Evolutionary conservation across 2,888 invertebrate species (phyloP).

Genomic region (Steinernema carpocapsae): DNA sequence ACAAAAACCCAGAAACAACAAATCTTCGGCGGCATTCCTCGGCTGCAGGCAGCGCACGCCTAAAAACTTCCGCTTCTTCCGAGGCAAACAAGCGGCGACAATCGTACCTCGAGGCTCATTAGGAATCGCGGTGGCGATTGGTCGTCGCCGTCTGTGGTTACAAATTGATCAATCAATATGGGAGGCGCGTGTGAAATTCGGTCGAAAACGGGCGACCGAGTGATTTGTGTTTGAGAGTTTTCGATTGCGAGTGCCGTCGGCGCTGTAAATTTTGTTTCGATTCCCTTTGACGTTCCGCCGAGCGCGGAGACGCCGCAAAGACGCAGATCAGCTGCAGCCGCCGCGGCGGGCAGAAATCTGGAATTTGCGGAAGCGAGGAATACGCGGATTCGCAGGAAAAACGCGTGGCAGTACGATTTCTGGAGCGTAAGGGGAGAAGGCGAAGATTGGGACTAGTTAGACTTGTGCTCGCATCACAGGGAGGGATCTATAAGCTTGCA

Average conservation of each 20-base stretch:
- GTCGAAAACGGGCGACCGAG: constrained; percentile 31
- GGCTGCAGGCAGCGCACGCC: too few species aligned
- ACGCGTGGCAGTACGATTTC: neutral
- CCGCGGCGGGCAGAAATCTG: neutral
- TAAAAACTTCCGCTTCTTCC: neutral
- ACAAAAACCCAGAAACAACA: too few species aligned
- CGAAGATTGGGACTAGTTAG: too few species aligned
- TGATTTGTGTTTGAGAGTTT: constrained; percentile 32
- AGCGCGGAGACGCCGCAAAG: neutral
- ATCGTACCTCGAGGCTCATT: neutral
- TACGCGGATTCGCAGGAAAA: neutral
- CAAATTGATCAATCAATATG: constrained; percentile 35
- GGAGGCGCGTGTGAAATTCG: constrained; percentile 35
- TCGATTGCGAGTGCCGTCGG: constrained; percentile 24
- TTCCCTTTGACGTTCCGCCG: constrained; percentile 34
- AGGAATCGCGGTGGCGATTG: constrained; percentile 5
- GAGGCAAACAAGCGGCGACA: neutral
- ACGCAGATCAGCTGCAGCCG: constrained; percentile 19
- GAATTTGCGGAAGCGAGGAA: constrained; percentile 12
- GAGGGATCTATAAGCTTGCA: too few species aligned
- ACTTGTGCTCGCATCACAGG: too few species aligned
- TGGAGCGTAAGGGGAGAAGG: neutral
- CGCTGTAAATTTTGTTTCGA: constrained; percentile 35
- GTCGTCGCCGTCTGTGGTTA: constrained; percentile 26
- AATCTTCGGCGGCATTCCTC: too few species aligned